Percentiles rank a stretch among this genome's conserved stretches.
Conservation (phyloP, 2,888 invertebrate genomes). For the Drosophila longiperda region DNA sequence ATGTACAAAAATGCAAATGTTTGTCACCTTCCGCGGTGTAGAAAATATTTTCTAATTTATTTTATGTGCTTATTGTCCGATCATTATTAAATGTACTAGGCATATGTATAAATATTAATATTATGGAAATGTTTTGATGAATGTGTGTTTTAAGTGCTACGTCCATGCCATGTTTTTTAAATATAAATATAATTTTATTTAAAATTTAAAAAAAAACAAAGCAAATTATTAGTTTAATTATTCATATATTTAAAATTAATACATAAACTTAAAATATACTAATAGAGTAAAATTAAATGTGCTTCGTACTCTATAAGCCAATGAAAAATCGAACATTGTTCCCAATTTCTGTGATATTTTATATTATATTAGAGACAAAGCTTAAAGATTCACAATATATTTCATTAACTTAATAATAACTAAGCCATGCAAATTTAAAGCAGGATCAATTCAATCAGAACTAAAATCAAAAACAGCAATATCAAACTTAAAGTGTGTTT, state of each 20-base stretch:
- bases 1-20: neutral
- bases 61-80: neutral
- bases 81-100: neutral
- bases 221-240: neutral
- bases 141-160: neutral
- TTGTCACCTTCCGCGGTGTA: neutral
- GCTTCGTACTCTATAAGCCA: constrained; percentile 1
- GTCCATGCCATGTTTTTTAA: neutral
- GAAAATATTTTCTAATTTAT: neutral
- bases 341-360: constrained; percentile 84
- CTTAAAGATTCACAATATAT: constrained; percentile 13
- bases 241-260: neutral
- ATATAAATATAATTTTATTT: neutral
- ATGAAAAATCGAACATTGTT: constrained; percentile 79
- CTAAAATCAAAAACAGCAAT: constrained; percentile 43
- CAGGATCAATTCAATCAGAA: constrained; percentile 38
- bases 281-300: neutral
- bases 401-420: constrained; percentile 38
- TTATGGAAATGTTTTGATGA: neutral
- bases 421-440: constrained; percentile 39
- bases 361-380: constrained; percentile 28
- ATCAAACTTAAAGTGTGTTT: constrained; percentile 85
- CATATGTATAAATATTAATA: neutral
- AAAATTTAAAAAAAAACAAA: neutral
- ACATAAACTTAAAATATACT: neutral